A percentile compares a stretch with the other conserved stretches of the same genome.
phyloP scores from a whole-genome alignment of 2,888 invertebrate genomes.

The Malthinus seriepunctatus region DNA sequence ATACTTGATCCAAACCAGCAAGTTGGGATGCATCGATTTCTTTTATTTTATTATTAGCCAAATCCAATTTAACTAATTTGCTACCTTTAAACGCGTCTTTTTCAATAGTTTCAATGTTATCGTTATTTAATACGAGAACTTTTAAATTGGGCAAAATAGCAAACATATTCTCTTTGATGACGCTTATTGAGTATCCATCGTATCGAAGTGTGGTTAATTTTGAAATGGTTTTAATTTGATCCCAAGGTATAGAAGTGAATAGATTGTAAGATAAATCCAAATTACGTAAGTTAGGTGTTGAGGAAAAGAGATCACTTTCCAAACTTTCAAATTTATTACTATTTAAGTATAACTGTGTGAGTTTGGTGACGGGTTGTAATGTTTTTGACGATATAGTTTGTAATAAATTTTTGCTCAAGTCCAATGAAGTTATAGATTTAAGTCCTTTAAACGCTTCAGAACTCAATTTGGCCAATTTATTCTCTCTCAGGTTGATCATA shows the following conservation, averaged over 20 bases:
- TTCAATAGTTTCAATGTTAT: not conserved
- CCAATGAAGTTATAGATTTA: too few species aligned
- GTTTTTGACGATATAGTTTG: too few species aligned
- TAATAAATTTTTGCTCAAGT: too few species aligned
- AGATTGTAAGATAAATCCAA: not conserved
- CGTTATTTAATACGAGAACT: conserved; percentile 1
- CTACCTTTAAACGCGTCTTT: not conserved
- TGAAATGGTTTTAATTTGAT: not conserved
- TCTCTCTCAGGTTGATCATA: not conserved
- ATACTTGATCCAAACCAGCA: not conserved
- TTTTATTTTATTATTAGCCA: not conserved
- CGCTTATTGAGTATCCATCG: not conserved
- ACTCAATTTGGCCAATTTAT: not conserved
- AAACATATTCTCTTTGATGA: not conserved
- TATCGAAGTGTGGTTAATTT: not conserved
- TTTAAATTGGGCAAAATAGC: conserved; percentile 4
- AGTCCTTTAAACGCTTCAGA: not conserved
- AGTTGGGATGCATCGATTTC: not conserved
- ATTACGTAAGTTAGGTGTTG: not conserved
- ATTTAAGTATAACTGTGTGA: not conserved
- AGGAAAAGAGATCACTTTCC: not conserved
- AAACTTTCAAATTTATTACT: not conserved
- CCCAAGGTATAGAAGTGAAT: not conserved
- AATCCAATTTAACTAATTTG: not conserved
- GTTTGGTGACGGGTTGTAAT: too few species aligned